Evolutionary conservation across 2,888 invertebrate species (phyloP).

Genomic region (Theretra japonica): DNA sequence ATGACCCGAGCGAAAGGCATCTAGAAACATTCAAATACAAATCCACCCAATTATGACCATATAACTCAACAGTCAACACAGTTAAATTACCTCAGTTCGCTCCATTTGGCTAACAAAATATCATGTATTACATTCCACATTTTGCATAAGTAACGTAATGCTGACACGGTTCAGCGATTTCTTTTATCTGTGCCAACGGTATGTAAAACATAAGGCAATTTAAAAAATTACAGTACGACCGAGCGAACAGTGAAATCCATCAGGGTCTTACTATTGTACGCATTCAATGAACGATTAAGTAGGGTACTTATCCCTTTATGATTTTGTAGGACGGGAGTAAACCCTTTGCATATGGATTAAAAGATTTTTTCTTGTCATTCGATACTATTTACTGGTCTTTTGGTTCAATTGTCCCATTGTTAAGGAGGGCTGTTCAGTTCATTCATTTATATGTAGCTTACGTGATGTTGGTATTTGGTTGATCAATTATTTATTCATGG

Average conservation of each 20-base stretch:
- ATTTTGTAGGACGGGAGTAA: neutral
- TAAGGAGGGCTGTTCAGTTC: neutral
- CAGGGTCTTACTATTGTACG: constrained; percentile 31
- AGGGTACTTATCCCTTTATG: constrained; percentile 14
- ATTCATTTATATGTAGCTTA: neutral
- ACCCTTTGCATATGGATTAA: constrained; percentile 21
- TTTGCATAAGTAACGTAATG: constrained; percentile 34
- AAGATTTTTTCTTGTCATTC: constrained; percentile 11
- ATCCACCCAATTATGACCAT: neutral
- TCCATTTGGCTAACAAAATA: neutral
- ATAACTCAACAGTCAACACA: constrained; percentile 2
- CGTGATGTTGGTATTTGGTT: neutral
- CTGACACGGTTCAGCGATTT: constrained; percentile 45
- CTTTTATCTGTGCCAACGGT: constrained; percentile 54
- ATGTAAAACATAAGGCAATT: constrained; percentile 51
- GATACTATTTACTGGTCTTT: constrained; percentile 7
- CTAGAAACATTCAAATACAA: neutral
- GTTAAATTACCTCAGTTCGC: constrained; percentile 18
- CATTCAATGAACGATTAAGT: constrained; percentile 22
- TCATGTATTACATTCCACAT: constrained; percentile 20
- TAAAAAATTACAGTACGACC: constrained; percentile 54
- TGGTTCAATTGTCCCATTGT: constrained; percentile 2
- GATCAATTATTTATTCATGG: too few species aligned
- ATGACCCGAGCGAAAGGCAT: neutral
- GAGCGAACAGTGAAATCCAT: constrained; percentile 47